A percentile compares a stretch with the other conserved stretches of the same genome.
Conservation (phyloP, 2,113 vertebrate genomes). For the Grus americana region DNA sequence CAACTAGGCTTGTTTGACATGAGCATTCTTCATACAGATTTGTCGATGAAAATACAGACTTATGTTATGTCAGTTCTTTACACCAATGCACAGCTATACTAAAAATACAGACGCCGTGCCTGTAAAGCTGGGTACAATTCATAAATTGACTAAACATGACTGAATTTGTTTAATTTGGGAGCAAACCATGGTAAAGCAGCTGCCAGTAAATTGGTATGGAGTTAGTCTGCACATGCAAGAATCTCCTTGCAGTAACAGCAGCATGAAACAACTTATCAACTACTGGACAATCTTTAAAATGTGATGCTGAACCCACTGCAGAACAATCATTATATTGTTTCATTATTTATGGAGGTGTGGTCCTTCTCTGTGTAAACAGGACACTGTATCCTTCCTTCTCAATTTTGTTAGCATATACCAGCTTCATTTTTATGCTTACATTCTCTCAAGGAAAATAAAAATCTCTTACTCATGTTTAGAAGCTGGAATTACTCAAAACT, state of each 20-base stretch:
- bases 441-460: not conserved
- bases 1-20: not conserved
- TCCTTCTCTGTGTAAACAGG: not conserved
- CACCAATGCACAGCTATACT: not conserved
- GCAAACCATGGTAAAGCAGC: not conserved
- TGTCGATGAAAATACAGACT: not conserved
- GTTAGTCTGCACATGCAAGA: not conserved
- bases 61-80: rapidly evolving
- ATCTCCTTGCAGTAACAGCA: not conserved
- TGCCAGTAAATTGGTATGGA: rapidly evolving
- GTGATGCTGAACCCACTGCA: not conserved
- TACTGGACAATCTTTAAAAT: not conserved
- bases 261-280: not conserved
- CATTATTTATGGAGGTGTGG: slow-evolving; percentile 64
- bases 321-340: not conserved
- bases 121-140: not conserved
- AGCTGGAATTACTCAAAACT: not conserved
- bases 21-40: not conserved
- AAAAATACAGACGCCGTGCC: not conserved
- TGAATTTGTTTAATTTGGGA: not conserved
- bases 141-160: not conserved
- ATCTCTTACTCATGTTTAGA: not conserved
- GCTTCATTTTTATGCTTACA: not conserved
- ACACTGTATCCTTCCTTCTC: slow-evolving; percentile 15
- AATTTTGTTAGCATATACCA: not conserved